Base-by-base conservation (phyloP, 2,888 invertebrate genomes). In the Andrena bicolor region DNA sequence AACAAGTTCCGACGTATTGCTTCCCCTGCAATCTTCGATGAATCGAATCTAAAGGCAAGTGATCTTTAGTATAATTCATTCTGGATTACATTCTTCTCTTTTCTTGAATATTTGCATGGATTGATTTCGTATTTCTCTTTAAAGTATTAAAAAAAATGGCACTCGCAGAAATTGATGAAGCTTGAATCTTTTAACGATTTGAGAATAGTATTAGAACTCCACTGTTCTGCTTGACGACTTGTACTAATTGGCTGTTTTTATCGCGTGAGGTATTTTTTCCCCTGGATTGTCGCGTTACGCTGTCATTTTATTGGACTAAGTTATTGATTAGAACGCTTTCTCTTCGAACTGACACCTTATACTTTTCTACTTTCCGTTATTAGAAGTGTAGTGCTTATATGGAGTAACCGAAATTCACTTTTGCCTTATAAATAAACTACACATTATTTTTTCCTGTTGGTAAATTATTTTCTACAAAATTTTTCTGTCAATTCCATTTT, bases 311-410 rank as follows among this genome's bases (percentile, higher is more conserved):
- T 69, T 64, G 28, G 53, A 35, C 69, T 16, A 64, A 51, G 69
- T 69, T 73, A 81, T 81, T 68, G 80, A 81, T 81, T 41, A 16
- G 26, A 61, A 51, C 32, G 23, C 58, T 80, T 56, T 56, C 53
- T 23, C 23, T 10, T 56, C 8, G 10, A 74, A 70, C 60, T 69
- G 68, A 32, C 49, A 48, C 56, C 28, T 23, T 28, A 28, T 35
- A n/a, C 32, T 16, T 32, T 30, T 61, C 10, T 30, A 20, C 51
- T 41, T 16, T 41, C 13, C 4, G 13, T 16, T 1, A 16, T 13
- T 16, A 41, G 16, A 41, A 16, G 41, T 41, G 41, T 1, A 41
- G 41, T 41, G 4, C 16, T 41, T 41, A 41, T 41, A 41, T 41
- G 41, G 16, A 41, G 41, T 41, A 4, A 41, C 5, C 16, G 16